A percentile compares a stretch with the other conserved stretches of the same genome.
These are phyloP conservation scores for Sandelia bainsii DNA, from an alignment of 2,797 vertebrate species.

Conservation along the genomic window DNA sequence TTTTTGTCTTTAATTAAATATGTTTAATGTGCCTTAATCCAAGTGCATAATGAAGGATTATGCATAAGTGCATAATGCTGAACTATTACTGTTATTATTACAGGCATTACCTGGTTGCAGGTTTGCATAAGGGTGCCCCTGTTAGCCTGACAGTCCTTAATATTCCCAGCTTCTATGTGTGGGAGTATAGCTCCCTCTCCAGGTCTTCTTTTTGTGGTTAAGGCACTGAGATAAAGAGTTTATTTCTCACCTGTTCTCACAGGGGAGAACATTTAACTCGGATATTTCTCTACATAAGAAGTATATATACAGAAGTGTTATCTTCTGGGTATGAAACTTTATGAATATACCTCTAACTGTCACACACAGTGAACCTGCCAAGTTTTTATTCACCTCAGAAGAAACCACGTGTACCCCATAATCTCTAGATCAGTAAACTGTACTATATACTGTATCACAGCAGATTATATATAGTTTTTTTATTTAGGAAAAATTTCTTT, in stretches of 20 bases:
- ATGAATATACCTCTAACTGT: conserved; percentile 11
- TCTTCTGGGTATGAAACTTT: conserved; percentile 1
- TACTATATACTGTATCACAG: neutral
- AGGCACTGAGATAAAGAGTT: neutral
- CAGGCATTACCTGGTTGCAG: neutral
- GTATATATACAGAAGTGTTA: neutral
- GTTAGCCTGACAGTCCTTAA: neutral
- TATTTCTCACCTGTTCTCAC: neutral
- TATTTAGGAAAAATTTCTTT: neutral
- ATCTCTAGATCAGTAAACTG: neutral
- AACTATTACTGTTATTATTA: neutral
- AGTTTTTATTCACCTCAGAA: neutral
- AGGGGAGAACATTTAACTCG: neutral
- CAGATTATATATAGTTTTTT: neutral
- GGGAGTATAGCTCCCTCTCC: conserved; percentile 30
- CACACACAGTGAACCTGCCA: neutral
- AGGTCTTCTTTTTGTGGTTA: conserved; percentile 11
- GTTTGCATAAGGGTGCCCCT: neutral
- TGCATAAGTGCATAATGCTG: no score
- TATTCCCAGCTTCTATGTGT: conserved; percentile 8
- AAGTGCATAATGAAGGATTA: no score
- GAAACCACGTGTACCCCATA: neutral
- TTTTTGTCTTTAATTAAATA: neutral
- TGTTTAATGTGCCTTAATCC: no score
- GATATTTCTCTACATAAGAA: no score